Evolutionary conservation across 1,140 invertebrate species (phyloP).

Genomic region (Plutomurus gul): DNA sequence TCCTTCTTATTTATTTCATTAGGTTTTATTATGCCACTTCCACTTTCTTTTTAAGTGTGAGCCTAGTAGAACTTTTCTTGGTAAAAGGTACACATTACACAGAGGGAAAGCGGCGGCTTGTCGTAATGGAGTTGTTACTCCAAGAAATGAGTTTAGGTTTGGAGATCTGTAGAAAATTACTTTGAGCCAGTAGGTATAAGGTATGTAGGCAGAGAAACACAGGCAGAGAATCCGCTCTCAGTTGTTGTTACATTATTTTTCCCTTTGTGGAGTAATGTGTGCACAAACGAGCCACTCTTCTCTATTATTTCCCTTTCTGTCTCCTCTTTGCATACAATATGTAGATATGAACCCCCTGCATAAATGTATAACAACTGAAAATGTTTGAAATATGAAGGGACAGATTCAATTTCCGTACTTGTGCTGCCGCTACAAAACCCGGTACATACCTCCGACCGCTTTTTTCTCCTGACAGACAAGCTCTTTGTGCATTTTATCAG

Average conservation of each 20-base stretch:
- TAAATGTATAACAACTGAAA: conserved; percentile 10
- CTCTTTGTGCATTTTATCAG: neutral
- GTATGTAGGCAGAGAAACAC: no score
- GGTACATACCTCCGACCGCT: neutral
- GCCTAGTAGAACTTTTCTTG: no score
- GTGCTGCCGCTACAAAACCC: neutral
- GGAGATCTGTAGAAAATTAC: no score
- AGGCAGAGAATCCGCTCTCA: neutral
- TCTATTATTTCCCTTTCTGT: neutral
- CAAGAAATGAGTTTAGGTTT: no score
- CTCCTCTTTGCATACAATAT: conserved; percentile 4
- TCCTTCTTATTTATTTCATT: no score
- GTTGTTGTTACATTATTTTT: neutral
- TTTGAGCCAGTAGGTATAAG: no score
- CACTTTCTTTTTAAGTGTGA: no score
- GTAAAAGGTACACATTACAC: no score
- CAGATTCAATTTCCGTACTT: conserved; percentile 21
- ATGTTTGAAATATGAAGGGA: conserved; percentile 24
- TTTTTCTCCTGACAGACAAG: neutral
- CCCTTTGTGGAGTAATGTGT: conserved; percentile 10
- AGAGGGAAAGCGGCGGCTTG: no score
- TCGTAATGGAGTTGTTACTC: no score
- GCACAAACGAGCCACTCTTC: neutral
- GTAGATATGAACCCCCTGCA: neutral
- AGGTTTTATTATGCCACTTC: no score